Conservation (phyloP, 2,113 vertebrate genomes). For the Chamaea fasciata region DNA sequence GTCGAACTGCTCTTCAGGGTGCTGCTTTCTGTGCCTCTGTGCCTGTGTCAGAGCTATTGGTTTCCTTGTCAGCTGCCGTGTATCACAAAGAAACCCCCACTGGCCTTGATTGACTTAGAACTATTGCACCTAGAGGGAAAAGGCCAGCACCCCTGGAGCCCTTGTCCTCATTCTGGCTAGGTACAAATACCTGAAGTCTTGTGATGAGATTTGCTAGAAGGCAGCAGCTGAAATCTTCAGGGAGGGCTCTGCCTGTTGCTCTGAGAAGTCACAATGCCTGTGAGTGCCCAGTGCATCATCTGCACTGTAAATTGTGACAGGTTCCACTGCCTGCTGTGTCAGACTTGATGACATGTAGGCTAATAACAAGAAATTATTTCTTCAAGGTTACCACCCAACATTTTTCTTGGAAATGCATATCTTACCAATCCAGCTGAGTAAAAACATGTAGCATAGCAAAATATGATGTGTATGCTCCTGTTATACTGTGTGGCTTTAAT, state of each 20-base stretch:
- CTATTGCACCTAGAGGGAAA: not conserved
- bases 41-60: not conserved
- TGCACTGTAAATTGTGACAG: not conserved
- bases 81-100: not conserved
- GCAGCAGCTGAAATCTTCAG: not conserved
- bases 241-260: not conserved
- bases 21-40: not conserved
- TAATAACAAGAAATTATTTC: not conserved
- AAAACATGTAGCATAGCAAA: not conserved
- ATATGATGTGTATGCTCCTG: not conserved
- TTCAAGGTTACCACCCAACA: not conserved
- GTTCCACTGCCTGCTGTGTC: not conserved
- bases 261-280: not conserved
- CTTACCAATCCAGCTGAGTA: not conserved
- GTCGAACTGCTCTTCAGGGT: not conserved
- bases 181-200: not conserved
- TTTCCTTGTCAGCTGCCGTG: not conserved
- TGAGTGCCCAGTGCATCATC: not conserved
- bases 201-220: slow-evolving; percentile 1
- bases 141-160: not conserved
- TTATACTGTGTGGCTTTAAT: not conserved
- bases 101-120: not conserved
- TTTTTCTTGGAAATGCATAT: not conserved
- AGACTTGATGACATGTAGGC: not conserved
- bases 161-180: not conserved